phyloP scores from a whole-genome alignment of 1,140 invertebrate genomes.

The Chlorops oryzae region DNA sequence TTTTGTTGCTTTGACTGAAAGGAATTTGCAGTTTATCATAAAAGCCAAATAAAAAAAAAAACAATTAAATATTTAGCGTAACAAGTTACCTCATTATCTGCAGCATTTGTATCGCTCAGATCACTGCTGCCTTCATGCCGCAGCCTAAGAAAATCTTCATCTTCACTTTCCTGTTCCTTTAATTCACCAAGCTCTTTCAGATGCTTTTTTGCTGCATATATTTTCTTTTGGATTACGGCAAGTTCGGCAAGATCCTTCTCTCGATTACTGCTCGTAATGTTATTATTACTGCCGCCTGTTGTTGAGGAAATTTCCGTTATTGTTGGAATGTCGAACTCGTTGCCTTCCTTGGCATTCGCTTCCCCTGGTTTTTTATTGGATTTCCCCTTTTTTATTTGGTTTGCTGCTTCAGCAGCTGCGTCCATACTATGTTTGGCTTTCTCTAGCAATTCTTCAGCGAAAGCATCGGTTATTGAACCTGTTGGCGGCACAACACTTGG shows the following conservation, averaged over 20 bases:
- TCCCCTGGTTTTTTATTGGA: conserved; percentile 19
- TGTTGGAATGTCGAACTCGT: conserved; percentile 49
- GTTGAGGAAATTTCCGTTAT: conserved; percentile 47
- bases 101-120: background rate
- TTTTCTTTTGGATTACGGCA: conserved; percentile 46
- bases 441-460: conserved; percentile 52
- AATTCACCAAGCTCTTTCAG: conserved; percentile 43
- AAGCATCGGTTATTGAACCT: conserved; percentile 56
- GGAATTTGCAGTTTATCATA: no score
- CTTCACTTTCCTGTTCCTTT: conserved; percentile 43
- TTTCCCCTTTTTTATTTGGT: conserved; percentile 38
- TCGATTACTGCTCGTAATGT: conserved; percentile 26
- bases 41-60: no score
- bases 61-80: no score
- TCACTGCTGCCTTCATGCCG: conserved; percentile 47
- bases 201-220: conserved; percentile 49
- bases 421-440: conserved; percentile 42
- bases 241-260: conserved; percentile 42
- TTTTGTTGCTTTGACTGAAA: no score
- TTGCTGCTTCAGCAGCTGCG: conserved; percentile 26
- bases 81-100: no score
- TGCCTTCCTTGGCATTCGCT: conserved; percentile 1
- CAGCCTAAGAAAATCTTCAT: conserved; percentile 58
- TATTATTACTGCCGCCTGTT: conserved; percentile 8
- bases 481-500: conserved; percentile 34